Conservation (phyloP, 2,888 invertebrate species). For the Ptychoptera albimana region DNA sequence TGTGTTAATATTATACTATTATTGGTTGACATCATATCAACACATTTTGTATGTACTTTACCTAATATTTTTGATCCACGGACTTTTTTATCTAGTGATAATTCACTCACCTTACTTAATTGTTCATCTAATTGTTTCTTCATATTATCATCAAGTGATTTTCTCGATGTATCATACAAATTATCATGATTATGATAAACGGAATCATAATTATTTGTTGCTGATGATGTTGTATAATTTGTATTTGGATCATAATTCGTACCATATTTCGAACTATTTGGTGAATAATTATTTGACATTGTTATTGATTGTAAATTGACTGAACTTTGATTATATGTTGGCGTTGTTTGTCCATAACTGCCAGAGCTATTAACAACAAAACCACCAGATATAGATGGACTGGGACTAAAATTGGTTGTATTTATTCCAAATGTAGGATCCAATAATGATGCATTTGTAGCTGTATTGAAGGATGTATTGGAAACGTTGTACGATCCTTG, state of each 20-base stretch:
- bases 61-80: constrained; percentile 7
- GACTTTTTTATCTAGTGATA: constrained; percentile 8
- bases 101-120: constrained; percentile 15
- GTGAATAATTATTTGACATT: constrained; percentile 11
- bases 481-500: constrained; percentile 14
- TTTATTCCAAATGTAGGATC: constrained; percentile 9
- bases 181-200: constrained; percentile 8
- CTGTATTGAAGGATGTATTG: constrained; percentile 13
- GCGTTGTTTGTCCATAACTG: constrained; percentile 9
- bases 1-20: constrained; percentile 9
- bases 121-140: constrained; percentile 15
- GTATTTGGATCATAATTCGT: constrained; percentile 11
- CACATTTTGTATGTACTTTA: background rate
- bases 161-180: constrained; percentile 6
- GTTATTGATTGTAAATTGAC: constrained; percentile 11
- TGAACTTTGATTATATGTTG: constrained; percentile 11
- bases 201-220: constrained; percentile 6
- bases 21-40: constrained; percentile 2
- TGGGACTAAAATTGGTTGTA: constrained; percentile 9
- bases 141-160: constrained; percentile 13
- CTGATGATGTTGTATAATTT: constrained; percentile 8
- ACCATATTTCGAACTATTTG: constrained; percentile 13
- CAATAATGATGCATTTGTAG: constrained; percentile 10
- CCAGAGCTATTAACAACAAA: constrained; percentile 5
- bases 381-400: constrained; percentile 6